Base-by-base conservation (phyloP, 37 sponge, comb jelly and placozoan genomes). In the Halisarca cf. caerulea region DNA sequence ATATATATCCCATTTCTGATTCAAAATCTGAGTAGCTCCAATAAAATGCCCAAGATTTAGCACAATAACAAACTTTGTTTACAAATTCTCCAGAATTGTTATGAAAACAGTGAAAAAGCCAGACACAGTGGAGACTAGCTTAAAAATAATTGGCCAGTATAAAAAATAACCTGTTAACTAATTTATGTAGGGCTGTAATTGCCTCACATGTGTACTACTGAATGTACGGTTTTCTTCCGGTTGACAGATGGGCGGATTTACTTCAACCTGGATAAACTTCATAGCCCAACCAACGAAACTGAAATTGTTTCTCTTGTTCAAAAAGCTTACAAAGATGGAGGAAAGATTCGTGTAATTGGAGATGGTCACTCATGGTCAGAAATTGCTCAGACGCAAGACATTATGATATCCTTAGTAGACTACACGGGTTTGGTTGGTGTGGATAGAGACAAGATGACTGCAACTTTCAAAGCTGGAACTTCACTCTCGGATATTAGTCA, bases 311-410 rank as follows among this genome's bases (percentile, higher is more conserved):
- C 34, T 24, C 80, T 78, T 66, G 79, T 85, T 2, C 21, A 57
- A 53, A 62, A 77, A 27, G 86, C 80, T 35, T 79, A 54, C 37
- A n/a, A 59, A 30, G n/a, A 58, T 43, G 40, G 33, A 2, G 27
- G 79, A 27, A 78, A 73, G 80, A 62, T 83, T 2, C 53, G 69
- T 17, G 73, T 77, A 1, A n/a, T 88, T 23, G 89, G 74, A 18
- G 64, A 38, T 45, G 85, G 90, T 18, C 90, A 89, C 59, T 89
- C 90, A 0, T 89, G 90, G 90, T 89, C 90, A 27, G 82, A 89
- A 32, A 80, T 89, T 59, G 90, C 90, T 20, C 75, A 73, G 47
- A 83, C 86, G 14, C 28, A 70, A 2, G 90, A 89, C 62, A 81
- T 84, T 0, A 89, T 89, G 90, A 79, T 89, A 36, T 60, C 80